Conservation (phyloP, 2,797 vertebrate genomes). For the Protosalanx chinensis region DNA sequence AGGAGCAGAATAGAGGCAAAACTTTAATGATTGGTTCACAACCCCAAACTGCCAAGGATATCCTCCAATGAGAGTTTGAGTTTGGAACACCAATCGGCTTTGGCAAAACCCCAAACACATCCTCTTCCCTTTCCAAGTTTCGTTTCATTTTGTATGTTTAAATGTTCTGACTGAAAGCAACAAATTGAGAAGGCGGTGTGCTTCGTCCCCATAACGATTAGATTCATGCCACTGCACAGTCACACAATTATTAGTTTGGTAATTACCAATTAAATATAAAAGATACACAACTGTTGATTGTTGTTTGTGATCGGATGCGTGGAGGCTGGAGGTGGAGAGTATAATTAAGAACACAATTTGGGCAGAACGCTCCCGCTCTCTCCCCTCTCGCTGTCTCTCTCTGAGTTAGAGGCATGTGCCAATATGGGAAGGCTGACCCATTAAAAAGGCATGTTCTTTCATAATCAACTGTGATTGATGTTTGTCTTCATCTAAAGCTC, state of each 20-base stretch:
- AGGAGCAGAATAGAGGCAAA: no score
- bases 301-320: slow-evolving; percentile 47
- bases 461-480: slow-evolving; percentile 50
- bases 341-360: slow-evolving; percentile 15
- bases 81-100: slow-evolving; percentile 17
- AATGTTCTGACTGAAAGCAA: slow-evolving; percentile 45
- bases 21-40: not conserved
- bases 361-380: slow-evolving; percentile 12
- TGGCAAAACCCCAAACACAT: not conserved
- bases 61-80: slow-evolving; percentile 1
- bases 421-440: slow-evolving; percentile 42
- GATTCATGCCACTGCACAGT: slow-evolving; percentile 61
- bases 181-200: slow-evolving; percentile 53
- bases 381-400: no score
- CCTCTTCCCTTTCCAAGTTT: slow-evolving; percentile 21
- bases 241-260: slow-evolving; percentile 59
- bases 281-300: slow-evolving; percentile 50
- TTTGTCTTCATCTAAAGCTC: slow-evolving; percentile 31
- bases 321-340: slow-evolving; percentile 23
- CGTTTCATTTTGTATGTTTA: slow-evolving; percentile 18
- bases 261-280: slow-evolving; percentile 64
- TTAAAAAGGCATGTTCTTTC: slow-evolving; percentile 47
- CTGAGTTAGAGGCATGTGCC: slow-evolving; percentile 21
- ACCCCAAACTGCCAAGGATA: not conserved
- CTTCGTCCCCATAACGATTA: slow-evolving; percentile 61